Conservation (phyloP, 2,113 vertebrate species). For the Nerophis ophidion region DNA sequence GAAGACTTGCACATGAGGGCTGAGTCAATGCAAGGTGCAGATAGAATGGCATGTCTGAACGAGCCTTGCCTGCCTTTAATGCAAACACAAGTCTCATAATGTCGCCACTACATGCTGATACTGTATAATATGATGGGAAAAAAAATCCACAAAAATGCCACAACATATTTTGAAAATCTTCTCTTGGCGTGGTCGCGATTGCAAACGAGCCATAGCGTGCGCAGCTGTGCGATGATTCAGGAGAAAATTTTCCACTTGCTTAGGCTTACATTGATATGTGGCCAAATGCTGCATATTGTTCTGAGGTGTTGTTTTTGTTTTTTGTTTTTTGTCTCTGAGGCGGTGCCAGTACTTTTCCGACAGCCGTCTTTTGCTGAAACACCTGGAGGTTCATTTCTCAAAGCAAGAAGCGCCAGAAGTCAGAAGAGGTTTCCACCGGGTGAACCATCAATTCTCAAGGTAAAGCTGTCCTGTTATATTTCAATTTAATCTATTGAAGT, state of each 20-base stretch:
- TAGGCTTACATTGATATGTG: neutral
- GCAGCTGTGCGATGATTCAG: neutral
- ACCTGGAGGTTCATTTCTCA: conserved; percentile 13
- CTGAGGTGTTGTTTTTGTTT: neutral
- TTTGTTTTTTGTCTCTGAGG: conserved; percentile 15
- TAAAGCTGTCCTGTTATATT: conserved; percentile 6
- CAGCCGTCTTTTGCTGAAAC: conserved; percentile 1
- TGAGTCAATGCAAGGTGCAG: conserved; percentile 22
- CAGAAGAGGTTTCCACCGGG: neutral
- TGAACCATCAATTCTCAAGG: conserved; percentile 15
- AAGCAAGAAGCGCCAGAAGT: neutral
- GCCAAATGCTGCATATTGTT: conserved; percentile 30
- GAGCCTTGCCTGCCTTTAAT: neutral
- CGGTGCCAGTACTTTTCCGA: conserved; percentile 53
- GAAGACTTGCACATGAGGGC: too few species aligned
- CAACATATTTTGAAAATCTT: too few species aligned
- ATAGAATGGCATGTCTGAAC: conserved; percentile 8
- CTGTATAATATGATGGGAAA: too few species aligned
- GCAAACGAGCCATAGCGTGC: neutral
- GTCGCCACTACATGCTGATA: too few species aligned
- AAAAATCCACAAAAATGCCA: too few species aligned
- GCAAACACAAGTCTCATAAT: too few species aligned
- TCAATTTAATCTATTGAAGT: too few species aligned
- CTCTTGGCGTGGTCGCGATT: too few species aligned
- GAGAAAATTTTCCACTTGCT: conserved; percentile 20